A percentile compares a stretch with the other conserved stretches of the same genome.
Conservation (phyloP, 2,888 invertebrate genomes). For the Drosophila engyochracea region DNA sequence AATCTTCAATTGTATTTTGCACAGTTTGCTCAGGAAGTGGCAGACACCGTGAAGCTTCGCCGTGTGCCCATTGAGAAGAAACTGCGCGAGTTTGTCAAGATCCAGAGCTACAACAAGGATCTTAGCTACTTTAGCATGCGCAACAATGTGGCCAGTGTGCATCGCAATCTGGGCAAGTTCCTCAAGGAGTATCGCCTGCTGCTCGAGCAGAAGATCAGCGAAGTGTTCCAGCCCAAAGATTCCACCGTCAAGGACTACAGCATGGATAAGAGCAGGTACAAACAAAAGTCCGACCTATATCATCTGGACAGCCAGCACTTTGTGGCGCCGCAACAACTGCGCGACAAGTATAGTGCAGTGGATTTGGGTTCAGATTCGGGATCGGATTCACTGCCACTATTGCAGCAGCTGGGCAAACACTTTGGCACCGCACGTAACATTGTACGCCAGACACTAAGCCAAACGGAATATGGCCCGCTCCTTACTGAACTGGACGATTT, state of each 20-base stretch:
- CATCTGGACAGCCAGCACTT: constrained; percentile 83
- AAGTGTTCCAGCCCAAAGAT: constrained; percentile 84
- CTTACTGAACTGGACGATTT: constrained; percentile 89
- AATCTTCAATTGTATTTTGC: constrained; percentile 93
- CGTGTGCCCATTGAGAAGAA: constrained; percentile 95
- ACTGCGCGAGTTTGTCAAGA: constrained; percentile 96
- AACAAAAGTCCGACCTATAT: constrained; percentile 74
- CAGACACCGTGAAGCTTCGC: constrained; percentile 88
- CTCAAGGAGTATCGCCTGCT: constrained; percentile 93
- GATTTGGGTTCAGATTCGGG: constrained; percentile 25
- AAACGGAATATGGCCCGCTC: constrained; percentile 87
- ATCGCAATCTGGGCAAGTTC: constrained; percentile 94
- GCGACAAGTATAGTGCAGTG: constrained; percentile 53
- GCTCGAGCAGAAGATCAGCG: constrained; percentile 83
- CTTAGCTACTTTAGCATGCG: constrained; percentile 97
- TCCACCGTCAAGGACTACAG: constrained; percentile 81
- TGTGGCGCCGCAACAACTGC: constrained; percentile 75
- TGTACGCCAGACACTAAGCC: constrained; percentile 88
- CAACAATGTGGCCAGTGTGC: constrained; percentile 94
- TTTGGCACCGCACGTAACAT: constrained; percentile 88
- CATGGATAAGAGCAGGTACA: constrained; percentile 79
- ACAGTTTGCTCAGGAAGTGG: constrained; percentile 90
- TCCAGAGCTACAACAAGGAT: constrained; percentile 97
- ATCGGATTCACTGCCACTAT: constrained; percentile 43
- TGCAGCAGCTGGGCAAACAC: constrained; percentile 85